Evolutionary conservation across 2,113 vertebrate genomes (phyloP).

Genomic region (Phalacrocorax carbo): DNA sequence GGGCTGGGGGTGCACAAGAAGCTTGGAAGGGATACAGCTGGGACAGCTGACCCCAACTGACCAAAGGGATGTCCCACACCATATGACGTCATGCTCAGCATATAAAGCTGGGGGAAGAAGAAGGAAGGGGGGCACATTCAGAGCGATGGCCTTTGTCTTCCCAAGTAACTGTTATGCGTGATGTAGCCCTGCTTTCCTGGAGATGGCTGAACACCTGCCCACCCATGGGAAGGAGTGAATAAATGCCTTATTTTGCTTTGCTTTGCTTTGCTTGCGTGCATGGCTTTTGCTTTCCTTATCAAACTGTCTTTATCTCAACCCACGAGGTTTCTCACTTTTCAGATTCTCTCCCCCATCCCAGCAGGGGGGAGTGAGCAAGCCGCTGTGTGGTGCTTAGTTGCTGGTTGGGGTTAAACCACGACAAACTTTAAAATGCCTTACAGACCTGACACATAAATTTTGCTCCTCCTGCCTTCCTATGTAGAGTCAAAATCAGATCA

Average conservation of each 20-base stretch:
- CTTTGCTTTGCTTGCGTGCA: background rate
- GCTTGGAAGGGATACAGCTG: background rate
- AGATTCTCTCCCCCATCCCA: background rate
- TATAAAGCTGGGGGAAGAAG: background rate
- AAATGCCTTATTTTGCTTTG: background rate
- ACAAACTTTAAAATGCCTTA: constrained; percentile 66
- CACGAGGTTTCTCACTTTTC: background rate
- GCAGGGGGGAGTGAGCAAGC: background rate
- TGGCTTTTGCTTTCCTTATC: background rate
- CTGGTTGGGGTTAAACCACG: background rate
- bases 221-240: background rate
- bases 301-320: background rate
- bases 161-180: rapidly evolving
- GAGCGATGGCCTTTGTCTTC: background rate
- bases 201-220: background rate
- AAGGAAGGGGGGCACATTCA: background rate
- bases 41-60: background rate
- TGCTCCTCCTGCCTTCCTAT: constrained; percentile 21
- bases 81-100: background rate
- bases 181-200: background rate
- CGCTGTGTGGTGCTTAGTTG: background rate
- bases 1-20: background rate
- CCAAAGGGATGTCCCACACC: background rate
- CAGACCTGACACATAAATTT: constrained; percentile 63
- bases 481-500: constrained; percentile 13